Evolutionary conservation across 2,888 invertebrate species (phyloP), one percentile per base, ranked within the genome.

Genomic region (Napeogenes inachia): DNA sequence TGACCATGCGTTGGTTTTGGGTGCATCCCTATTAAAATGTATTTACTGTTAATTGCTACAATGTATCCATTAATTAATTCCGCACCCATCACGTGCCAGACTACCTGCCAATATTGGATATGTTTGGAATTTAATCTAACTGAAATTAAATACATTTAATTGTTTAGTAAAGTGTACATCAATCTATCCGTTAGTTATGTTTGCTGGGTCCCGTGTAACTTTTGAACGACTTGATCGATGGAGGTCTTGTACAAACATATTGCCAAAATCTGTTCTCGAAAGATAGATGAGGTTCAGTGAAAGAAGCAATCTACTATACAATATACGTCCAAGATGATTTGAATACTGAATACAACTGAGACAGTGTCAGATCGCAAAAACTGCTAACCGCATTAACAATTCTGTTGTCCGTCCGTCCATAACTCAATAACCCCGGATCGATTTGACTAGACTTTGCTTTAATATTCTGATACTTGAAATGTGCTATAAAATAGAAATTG

Each of bases 351-450:
- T 30, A 50, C 50, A 50, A 30, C 30, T 50, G 50, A 50, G 50
- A 50, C 50, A 30, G 50, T 50, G 50, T 50, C 50, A 60, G 57
- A 57, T 57, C 54, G 60, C 60, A 56, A 66, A 66, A 66, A 66
- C 64, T 54, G 64, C 64, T 64, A 64, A 66, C 62, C 54, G 56
- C 56, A 59, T 66, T 64, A 66, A 64, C 46, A 61, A 54, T 54
- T 60, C 60, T 60, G 60, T 54, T 66, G 66, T 64, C 66, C 61
- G 64, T 66, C 55, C 62, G 58, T 60, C 54, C 59, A 38, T 54
- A 66, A 66, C 66, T 66, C 62, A 62, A 66, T 66, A 64, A 64
- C 64, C 57, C 2, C 55, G 56, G 66, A 66, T 66, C 66, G 66
- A 66, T 59, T 54, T 57, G 66, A 66, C 66, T 66, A 66, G 66